phyloP scores from a whole-genome alignment of 2,888 invertebrate genomes.

The Lacanobia oleracea region DNA sequence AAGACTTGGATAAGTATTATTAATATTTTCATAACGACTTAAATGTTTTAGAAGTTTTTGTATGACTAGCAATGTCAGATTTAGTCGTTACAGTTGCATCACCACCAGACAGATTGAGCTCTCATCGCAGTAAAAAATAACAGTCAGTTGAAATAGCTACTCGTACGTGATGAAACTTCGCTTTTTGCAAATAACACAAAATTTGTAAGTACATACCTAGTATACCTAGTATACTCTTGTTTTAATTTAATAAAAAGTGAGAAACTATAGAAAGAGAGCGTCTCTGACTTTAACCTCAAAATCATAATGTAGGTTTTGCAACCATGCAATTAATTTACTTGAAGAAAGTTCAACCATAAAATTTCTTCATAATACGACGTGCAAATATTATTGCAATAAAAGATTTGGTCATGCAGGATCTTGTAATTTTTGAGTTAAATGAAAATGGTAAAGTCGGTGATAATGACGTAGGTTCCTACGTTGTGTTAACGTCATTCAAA shows the following conservation, averaged over 20 bases:
- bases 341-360: constrained; percentile 46
- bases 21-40: constrained; percentile 39
- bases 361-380: constrained; percentile 16
- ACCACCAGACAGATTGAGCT: constrained; percentile 28
- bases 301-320: constrained; percentile 32
- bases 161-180: constrained; percentile 19
- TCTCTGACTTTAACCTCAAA: constrained; percentile 28
- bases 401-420: constrained; percentile 13
- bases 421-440: constrained; percentile 7
- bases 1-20: constrained; percentile 50
- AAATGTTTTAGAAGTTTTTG: constrained; percentile 18
- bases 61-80: constrained; percentile 32
- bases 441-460: constrained; percentile 12
- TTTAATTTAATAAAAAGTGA: constrained; percentile 9
- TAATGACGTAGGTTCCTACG: neutral
- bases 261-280: constrained; percentile 2
- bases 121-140: constrained; percentile 23
- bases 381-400: constrained; percentile 16
- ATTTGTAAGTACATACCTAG: neutral
- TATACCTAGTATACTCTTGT: neutral
- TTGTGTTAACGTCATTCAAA: constrained; percentile 5
- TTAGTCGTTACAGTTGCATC: constrained; percentile 25
- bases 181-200: constrained; percentile 5
- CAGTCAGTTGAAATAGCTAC: constrained; percentile 4
- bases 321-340: constrained; percentile 31